Conservation (phyloP, 1,140 invertebrate species). For the Microplitis demolitor region DNA sequence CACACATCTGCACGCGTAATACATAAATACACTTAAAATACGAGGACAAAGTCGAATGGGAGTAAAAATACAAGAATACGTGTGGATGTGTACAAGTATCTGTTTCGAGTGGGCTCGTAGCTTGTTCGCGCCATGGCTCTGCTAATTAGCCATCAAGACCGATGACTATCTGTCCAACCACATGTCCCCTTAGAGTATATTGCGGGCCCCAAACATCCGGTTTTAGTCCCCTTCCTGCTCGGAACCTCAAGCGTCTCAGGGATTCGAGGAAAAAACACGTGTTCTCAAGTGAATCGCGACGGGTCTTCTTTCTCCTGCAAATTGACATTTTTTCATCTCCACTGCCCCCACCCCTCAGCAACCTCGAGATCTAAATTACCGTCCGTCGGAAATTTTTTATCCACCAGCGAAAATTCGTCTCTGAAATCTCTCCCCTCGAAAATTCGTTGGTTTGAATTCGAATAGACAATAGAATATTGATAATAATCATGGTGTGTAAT, state of each 20-base stretch:
- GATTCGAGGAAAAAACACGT: slow-evolving; percentile 36
- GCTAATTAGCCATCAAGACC: slow-evolving; percentile 27
- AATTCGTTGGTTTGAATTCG: too few species aligned
- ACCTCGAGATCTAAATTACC: too few species aligned
- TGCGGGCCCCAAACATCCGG: slow-evolving; percentile 26
- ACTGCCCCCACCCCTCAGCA: neutral
- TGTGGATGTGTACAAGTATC: neutral
- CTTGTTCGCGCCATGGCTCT: slow-evolving; percentile 28
- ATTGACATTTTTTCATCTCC: neutral
- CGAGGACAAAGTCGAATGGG: too few species aligned
- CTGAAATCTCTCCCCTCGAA: too few species aligned
- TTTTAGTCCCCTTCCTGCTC: slow-evolving; percentile 19
- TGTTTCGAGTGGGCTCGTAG: slow-evolving; percentile 17
- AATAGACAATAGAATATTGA: too few species aligned
- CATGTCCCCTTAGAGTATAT: slow-evolving; percentile 25
- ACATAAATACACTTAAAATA: too few species aligned
- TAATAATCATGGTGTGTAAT: neutral
- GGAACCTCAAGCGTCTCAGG: slow-evolving; percentile 8
- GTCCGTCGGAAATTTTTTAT: neutral
- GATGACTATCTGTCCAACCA: slow-evolving; percentile 31
- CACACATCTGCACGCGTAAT: neutral
- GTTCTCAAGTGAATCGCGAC: slow-evolving; percentile 38
- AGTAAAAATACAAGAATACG: neutral
- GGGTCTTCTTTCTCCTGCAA: slow-evolving; percentile 9
- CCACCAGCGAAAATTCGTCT: neutral